Evolutionary conservation across 2,888 invertebrate species (phyloP), one percentile per base, ranked within the genome.

Genomic region (Lagria hirta): DNA sequence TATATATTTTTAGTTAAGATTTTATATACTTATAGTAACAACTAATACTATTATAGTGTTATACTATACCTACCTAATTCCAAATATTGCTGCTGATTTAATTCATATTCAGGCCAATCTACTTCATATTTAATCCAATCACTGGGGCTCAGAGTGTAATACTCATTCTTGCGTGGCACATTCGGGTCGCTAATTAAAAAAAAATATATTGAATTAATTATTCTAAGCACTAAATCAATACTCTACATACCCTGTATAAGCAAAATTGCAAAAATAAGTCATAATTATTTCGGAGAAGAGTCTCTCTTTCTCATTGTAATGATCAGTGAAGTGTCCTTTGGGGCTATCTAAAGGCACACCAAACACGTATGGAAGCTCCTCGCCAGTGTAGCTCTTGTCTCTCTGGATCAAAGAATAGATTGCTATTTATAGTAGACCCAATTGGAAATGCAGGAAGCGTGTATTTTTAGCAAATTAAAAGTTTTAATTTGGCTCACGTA

Each of bases 251-350:
- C 93, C 93, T 40, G 86, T 84, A 71, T 88, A 86, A 2, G 89
- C 91, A 62, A 94, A 94, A 73, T 93, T 93, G 46, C 87, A 84
- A 87, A 91, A 92, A 70, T 88, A 82, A 52, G 85, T 81, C 88
- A 94, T 93, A 58, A 92, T 79, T 16, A 84, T 83, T 74, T 92
- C 90, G 30, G 92, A 88, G 44, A 94, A 80, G 29, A 87, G 75
- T 61, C 80, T 81, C 71, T 94, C 94, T 43, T 82, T 80, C 44
- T 79, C 78, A 21, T 84, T 87, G 71, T 87, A 93, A 60, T 83
- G 82, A 30, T 79, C 77, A 48, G 79, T 80, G 57, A 84, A 84
- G 58, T 86, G 86, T 56, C 83, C 81, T 56, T 79, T 81, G 1
- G 75, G 72, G 3, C 82, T 82, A 53, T 64, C 70, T 24, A 94